Base-by-base conservation (phyloP, 2,113 vertebrate species). In the Boulengeromyrus knoepffleri region DNA sequence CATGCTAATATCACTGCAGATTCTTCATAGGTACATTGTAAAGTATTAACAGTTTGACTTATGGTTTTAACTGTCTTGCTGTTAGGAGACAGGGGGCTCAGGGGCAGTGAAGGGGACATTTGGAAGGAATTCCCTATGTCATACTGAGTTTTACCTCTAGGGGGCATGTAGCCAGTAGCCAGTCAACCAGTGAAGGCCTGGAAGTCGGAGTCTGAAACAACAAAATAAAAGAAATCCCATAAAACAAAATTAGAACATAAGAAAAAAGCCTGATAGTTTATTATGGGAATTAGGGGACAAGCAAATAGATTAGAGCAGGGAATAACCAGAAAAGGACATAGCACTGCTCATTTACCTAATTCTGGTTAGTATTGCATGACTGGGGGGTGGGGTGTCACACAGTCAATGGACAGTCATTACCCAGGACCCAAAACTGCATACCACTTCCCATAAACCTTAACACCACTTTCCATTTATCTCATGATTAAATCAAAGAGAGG, bases 171-270 rank as follows among this genome's bases (percentile, higher is more conserved):
- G 62, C 62, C 62, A 58, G 7, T 91, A 93, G 93, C 84, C 95
- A 93, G 92, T 95, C 95, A 94, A 94, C 96, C 96, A 89, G 95
- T 95, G 94, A 95, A 96, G 93, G 96, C 96, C 94, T 96, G 92
- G 95, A 96, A 96, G 94, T 97, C 96, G 92, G 96, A 95, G 91
- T 96, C 96, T 97, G 96, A 94, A 96, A 97, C 91, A 91, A 94
- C 89, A 96, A 88, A 95, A 93, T 94, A 84, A 93, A 89, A 85
- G 91, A 93, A 91, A 90, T 88, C 89, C 2, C 39, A 85, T 45
- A 70, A 66, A 89, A 58, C 5, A 46, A 31, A 45, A 39, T 77
- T 36, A 77, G 62, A 70, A 13, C 62, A 31, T 70, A 80, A 80
- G 31, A 80, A 42, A 80, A 42, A 80, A 80, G 13, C 62, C 31